Conservation (phyloP, 2,113 vertebrate species). For the Ivindomyrus marchei region DNA sequence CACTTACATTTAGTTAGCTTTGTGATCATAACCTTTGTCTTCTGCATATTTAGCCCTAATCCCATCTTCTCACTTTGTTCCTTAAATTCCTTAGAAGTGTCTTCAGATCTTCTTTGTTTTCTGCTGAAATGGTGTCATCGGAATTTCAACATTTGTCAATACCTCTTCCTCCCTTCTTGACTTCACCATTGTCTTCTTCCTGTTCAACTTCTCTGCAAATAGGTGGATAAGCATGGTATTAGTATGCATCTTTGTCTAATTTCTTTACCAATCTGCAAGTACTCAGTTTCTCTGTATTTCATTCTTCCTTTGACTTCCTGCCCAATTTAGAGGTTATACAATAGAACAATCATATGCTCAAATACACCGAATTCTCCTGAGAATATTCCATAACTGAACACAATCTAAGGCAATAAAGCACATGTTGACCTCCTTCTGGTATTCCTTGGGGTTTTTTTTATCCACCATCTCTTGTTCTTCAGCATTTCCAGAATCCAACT, state of each 20-base stretch:
- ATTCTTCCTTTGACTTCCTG: background rate
- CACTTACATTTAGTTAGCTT: background rate
- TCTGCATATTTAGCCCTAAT: background rate
- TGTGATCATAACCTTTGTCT: background rate
- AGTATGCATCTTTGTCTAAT: background rate
- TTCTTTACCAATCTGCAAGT: background rate
- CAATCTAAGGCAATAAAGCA: background rate
- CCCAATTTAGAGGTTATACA: background rate
- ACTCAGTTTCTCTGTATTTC: background rate
- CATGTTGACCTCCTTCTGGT: background rate
- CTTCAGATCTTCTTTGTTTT: background rate
- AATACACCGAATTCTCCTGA: background rate
- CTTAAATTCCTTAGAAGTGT: background rate
- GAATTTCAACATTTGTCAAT: background rate
- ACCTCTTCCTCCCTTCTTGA: background rate
- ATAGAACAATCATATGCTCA: background rate
- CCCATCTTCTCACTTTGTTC: background rate
- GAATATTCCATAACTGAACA: background rate
- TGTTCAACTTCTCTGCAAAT: background rate
- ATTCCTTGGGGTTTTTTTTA: background rate
- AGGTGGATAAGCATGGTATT: background rate
- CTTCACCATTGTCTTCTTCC: background rate
- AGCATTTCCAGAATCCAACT: background rate
- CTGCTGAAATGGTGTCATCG: background rate
- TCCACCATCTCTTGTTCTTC: background rate